Base-by-base conservation (phyloP, 2,113 vertebrate genomes). In the Apteryx mantelli region DNA sequence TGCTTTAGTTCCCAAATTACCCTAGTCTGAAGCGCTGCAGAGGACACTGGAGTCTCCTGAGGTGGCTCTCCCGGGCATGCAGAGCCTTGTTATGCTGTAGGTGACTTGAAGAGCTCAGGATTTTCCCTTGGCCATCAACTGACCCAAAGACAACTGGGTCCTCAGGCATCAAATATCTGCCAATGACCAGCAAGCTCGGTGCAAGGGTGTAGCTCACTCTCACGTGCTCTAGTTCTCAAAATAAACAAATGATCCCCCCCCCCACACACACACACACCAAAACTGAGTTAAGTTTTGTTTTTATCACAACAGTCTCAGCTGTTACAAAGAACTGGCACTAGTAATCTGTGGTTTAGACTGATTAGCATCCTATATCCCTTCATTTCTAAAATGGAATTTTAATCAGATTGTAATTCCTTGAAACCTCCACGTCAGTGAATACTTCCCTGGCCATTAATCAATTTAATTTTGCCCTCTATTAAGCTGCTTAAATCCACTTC, bases 311-410 rank as follows among this genome's bases (percentile, higher is more conserved):
- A 79, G 79, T 56, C 78, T 90, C 94, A 96, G 93, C 81, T 95
- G 91, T 96, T 97, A 83, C 91, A 95, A 93, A 91, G 89, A 95
- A 75, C 88, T 91, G 81, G 82, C 84, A 91, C 46, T 86, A 95
- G 74, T 96, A 97, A 94, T 96, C 95, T 92, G 84, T 90, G 90
- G 69, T 95, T 97, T 96, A 97, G 93, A 71, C 95, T 96, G 96
- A 98, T 98, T 97, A 96, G 96, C 95, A 95, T 96, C 95, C 69
- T 86, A 95, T 87, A 97, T 92, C 92, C 95, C 73, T 97, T 96
- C 90, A 97, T 98, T 97, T 97, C 83, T 95, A 84, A 96, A 96
- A 97, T 98, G 95, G 90, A 97, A 97, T 98, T 97, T 97, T 97
- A 98, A 97, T 97, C 96, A 91, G 95, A 95, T 92, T 96, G 88